Base-by-base conservation (phyloP, 2,888 invertebrate genomes). In the Mythimna ferrago region DNA sequence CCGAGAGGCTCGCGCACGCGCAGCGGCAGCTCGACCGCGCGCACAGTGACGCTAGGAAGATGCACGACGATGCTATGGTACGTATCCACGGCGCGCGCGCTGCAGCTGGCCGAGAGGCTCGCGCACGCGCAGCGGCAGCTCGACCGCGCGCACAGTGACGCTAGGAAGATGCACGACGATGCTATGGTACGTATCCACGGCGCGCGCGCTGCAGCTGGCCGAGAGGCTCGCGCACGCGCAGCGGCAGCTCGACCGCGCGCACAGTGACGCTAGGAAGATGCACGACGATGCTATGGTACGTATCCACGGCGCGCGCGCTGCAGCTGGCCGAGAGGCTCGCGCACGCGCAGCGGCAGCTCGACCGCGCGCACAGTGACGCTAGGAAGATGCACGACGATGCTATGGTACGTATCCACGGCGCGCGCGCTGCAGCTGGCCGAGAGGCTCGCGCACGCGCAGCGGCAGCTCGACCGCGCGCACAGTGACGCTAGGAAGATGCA, bases 61-160 rank as follows among this genome's bases (percentile, higher is more conserved):
- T 96, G 88, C 96, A 95, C 80, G 96, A 96, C 70, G 96, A 96
- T 80, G 95, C 95, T 38, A 69, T 74, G 74, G 74, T 69, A 44
- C 7, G 44, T 32, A n/a, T n/a, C 93, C 9, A 86, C 89, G 10
- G 93, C 94, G 87, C 93, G 95, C 61, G 95, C 94, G 82, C 92
- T 92, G 81, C 82, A 93, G 70, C 92, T 96, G 56, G 93, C 93
- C 51, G 96, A 96, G 87, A 87, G 96, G 0, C 94, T 96, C 0
- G 95, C 96, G 90, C 95, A 95, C 80, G 94, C 95, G 89, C 94
- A 95, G 91, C 89, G 96, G 0, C 96, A 96, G 85, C 94, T 96
- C 41, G 96, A 96, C 86, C 90, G 96, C 61, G 94, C 96, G 86
- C 94, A 94, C 88, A 80, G 86, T 57, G 95, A 95, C 84, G 95